A percentile compares a stretch with the other conserved stretches of the same genome.
Conservation (phyloP, 2,888 invertebrate species). For the Nycteola revayana region DNA sequence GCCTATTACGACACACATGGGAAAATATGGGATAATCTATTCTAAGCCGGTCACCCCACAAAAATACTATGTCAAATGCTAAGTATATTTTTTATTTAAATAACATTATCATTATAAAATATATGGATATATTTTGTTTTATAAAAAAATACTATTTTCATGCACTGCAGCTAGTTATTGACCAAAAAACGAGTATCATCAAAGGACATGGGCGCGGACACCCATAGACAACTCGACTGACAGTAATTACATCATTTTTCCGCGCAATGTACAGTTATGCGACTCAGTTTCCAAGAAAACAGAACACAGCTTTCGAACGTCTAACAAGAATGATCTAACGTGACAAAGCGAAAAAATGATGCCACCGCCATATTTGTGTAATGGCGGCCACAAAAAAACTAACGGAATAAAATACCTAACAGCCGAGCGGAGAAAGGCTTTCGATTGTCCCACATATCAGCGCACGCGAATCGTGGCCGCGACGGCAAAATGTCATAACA, state of each 20-base stretch:
- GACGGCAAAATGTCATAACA: conserved; percentile 58
- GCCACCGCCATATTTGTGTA: conserved; percentile 76
- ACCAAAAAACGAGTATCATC: no score
- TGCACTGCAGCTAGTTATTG: no score
- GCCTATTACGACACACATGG: no score
- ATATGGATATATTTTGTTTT: no score
- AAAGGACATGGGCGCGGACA: background rate
- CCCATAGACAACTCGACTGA: conserved; percentile 32
- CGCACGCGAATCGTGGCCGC: conserved; percentile 67
- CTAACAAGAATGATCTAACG: conserved; percentile 81
- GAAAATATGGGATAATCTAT: no score
- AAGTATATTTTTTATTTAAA: no score
- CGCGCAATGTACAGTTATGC: conserved; percentile 67
- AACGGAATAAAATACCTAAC: conserved; percentile 81
- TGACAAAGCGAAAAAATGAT: conserved; percentile 80
- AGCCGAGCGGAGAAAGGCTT: conserved; percentile 79
- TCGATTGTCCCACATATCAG: conserved; percentile 80
- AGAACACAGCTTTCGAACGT: conserved; percentile 73
- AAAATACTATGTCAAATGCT: no score
- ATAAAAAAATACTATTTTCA: no score
- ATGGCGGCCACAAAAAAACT: conserved; percentile 79
- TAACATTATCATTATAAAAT: no score
- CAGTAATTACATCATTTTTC: conserved; percentile 74
- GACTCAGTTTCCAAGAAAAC: conserved; percentile 60
- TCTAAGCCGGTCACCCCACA: no score